Evolutionary conservation across 2,797 vertebrate species (phyloP).

Genomic region (Alca torda): DNA sequence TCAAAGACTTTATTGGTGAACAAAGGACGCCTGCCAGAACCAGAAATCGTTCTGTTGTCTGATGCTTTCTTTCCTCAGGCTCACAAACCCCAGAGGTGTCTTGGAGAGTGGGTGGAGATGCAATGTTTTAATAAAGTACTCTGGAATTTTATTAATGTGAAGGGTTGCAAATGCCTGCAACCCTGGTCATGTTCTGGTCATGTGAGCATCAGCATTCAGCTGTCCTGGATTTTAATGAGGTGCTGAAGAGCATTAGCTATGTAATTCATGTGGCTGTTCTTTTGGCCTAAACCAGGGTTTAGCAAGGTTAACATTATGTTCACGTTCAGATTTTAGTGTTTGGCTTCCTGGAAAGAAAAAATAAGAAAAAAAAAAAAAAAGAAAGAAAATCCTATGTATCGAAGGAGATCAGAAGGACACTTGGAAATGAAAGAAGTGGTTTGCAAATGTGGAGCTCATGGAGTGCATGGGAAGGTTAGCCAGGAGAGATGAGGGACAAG

Average conservation of each 20-base stretch:
- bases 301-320: neutral
- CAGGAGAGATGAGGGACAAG: neutral
- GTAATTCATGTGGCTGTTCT: neutral
- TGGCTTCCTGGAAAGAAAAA: neutral
- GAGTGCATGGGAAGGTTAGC: neutral
- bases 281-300: neutral
- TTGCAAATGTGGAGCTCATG: neutral
- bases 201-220: neutral
- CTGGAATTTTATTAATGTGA: constrained; percentile 31
- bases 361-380: neutral
- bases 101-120: neutral
- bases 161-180: neutral
- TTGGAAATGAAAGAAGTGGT: neutral
- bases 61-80: constrained; percentile 12
- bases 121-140: neutral
- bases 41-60: constrained; percentile 20
- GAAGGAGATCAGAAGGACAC: neutral
- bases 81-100: neutral
- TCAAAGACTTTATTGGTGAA: constrained; percentile 31
- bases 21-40: neutral
- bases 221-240: constrained; percentile 17
- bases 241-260: neutral
- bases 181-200: neutral
- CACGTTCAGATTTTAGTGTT: neutral
- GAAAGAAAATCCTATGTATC: neutral